phyloP scores from a whole-genome alignment of 2,797 vertebrate species.

The Oryzias dopingdopingensis region DNA sequence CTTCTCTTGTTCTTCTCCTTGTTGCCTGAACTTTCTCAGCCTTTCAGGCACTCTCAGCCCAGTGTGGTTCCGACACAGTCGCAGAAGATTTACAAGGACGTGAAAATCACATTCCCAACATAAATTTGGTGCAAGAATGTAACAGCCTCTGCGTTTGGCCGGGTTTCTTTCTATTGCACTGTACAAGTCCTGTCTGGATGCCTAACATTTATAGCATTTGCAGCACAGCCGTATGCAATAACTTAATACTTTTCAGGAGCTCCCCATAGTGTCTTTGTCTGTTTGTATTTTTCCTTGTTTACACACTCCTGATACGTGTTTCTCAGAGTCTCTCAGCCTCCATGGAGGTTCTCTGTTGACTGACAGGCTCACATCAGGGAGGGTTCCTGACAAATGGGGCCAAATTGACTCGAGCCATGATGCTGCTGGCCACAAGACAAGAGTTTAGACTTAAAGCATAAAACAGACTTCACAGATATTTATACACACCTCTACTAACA shows the following conservation, averaged over 20 bases:
- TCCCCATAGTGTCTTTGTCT: background rate
- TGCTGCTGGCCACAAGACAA: slow-evolving; percentile 55
- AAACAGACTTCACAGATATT: slow-evolving; percentile 53
- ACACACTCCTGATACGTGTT: background rate
- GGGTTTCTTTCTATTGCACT: slow-evolving; percentile 14
- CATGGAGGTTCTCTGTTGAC: slow-evolving; percentile 20
- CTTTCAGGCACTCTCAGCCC: slow-evolving; percentile 12
- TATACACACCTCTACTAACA: slow-evolving; percentile 47
- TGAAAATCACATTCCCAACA: slow-evolving; percentile 42
- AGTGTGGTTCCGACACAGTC: slow-evolving; percentile 33
- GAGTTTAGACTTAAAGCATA: slow-evolving; percentile 53
- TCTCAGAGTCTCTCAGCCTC: background rate
- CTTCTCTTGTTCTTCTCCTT: slow-evolving; percentile 4
- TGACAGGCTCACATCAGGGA: slow-evolving; percentile 63
- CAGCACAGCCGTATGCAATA: background rate
- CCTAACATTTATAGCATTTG: slow-evolving; percentile 2
- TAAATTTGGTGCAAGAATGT: slow-evolving; percentile 45
- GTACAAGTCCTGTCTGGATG: background rate
- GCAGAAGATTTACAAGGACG: slow-evolving; percentile 43
- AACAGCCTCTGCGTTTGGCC: slow-evolving; percentile 54
- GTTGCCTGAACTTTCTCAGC: background rate
- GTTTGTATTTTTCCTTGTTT: background rate
- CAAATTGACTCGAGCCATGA: slow-evolving; percentile 68
- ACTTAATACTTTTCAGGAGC: background rate
- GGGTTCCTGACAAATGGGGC: slow-evolving; percentile 68